A percentile compares a stretch with the other conserved stretches of the same genome.
These are phyloP conservation scores for Pelochelys cantorii DNA, from an alignment of 2,797 vertebrate genomes.

Conservation along the genomic window DNA sequence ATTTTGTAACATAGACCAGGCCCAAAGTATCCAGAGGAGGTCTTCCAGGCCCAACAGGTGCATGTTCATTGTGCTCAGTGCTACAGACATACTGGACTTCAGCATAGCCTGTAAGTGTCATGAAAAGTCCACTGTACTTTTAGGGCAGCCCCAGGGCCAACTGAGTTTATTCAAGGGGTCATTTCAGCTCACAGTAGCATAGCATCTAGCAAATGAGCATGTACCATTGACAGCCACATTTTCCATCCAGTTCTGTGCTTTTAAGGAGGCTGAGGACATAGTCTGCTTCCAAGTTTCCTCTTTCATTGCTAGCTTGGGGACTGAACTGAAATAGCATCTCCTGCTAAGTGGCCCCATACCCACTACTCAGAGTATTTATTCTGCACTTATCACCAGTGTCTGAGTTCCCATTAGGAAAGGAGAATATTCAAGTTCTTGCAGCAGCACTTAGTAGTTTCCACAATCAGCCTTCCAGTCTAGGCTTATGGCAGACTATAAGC, in stretches of 20 bases:
- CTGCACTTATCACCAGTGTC: rapidly evolving
- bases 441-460: not conserved
- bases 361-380: not conserved
- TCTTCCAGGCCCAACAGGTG: no score
- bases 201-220: not conserved
- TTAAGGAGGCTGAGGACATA: not conserved
- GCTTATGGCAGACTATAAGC: constrained; percentile 49
- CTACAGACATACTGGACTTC: not conserved
- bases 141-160: not conserved
- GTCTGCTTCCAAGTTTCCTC: rapidly evolving
- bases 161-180: not conserved
- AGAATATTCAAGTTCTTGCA: rapidly evolving
- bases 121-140: not conserved
- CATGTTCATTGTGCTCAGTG: not conserved
- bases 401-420: not conserved
- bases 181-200: not conserved
- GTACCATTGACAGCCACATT: not conserved
- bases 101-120: not conserved
- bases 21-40: no score
- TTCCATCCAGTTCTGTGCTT: not conserved
- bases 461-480: not conserved
- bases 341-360: not conserved
- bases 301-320: not conserved
- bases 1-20: no score
- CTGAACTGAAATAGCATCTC: not conserved